Conservation (phyloP, 2,113 vertebrate genomes). For the Labeo catla region DNA sequence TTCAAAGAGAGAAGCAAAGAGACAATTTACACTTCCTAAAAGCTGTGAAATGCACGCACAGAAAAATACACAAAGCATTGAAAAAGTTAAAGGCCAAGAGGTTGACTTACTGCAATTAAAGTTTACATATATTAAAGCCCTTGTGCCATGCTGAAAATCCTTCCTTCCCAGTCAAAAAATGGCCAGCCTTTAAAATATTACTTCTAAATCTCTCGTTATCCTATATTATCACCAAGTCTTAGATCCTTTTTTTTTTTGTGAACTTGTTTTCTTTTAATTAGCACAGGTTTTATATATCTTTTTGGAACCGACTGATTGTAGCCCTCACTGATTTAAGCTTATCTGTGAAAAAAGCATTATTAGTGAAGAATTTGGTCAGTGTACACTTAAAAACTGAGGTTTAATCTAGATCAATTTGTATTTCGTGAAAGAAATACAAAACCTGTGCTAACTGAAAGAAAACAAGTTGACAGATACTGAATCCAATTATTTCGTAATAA, state of each 20-base stretch:
- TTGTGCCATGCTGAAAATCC: neutral
- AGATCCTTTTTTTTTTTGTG: too few species aligned
- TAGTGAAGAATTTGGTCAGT: neutral
- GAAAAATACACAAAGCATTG: slow-evolving; percentile 1
- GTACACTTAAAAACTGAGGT: neutral
- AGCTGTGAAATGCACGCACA: neutral
- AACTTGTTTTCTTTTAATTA: neutral
- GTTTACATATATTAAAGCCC: neutral
- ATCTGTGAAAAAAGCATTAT: too few species aligned
- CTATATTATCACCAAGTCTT: too few species aligned
- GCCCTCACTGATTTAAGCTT: too few species aligned
- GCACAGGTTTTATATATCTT: too few species aligned
- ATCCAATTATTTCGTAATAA: neutral
- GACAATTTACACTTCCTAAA: neutral
- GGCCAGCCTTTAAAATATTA: neutral
- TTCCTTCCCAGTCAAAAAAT: neutral
- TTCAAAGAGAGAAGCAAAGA: slow-evolving; percentile 32
- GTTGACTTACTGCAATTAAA: neutral
- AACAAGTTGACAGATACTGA: neutral
- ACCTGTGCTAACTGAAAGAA: neutral
- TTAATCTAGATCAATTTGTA: neutral
- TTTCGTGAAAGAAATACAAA: too few species aligned
- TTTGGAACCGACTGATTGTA: neutral
- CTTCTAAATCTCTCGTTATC: too few species aligned
- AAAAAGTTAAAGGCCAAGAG: neutral